Conservation (phyloP, 2,113 vertebrate species). For the Struthidea cinerea region DNA sequence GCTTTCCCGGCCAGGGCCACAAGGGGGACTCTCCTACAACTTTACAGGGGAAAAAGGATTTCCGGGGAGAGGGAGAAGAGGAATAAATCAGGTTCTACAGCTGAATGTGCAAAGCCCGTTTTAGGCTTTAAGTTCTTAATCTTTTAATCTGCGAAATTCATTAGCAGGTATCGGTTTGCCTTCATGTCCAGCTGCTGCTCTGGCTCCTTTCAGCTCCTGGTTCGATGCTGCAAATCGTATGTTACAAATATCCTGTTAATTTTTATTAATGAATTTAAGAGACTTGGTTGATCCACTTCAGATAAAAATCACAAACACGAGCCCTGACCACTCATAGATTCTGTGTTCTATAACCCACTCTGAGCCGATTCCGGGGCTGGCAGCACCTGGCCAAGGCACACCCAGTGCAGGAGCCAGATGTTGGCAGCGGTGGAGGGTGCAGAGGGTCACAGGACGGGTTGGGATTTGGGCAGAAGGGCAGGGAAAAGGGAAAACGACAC, state of each 20-base stretch:
- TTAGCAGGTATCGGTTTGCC: background rate
- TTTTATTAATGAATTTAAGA: background rate
- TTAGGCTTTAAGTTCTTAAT: background rate
- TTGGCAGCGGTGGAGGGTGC: too few species aligned
- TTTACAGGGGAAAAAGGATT: background rate
- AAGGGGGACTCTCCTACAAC: background rate
- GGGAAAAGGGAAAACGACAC: rapidly evolving
- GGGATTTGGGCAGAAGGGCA: background rate
- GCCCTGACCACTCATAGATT: background rate
- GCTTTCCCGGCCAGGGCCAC: background rate
- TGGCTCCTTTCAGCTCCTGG: background rate
- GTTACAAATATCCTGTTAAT: background rate
- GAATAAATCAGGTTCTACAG: background rate
- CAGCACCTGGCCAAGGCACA: background rate
- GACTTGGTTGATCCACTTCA: background rate
- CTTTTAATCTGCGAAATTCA: background rate
- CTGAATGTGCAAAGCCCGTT: background rate
- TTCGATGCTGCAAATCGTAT: background rate
- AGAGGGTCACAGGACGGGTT: background rate
- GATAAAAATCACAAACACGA: background rate
- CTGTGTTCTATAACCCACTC: background rate
- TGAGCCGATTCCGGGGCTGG: background rate
- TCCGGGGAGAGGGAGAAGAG: background rate
- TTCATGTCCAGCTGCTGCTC: background rate
- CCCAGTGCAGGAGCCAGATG: rapidly evolving